A percentile compares a stretch with the other conserved stretches of the same genome.
These are phyloP conservation scores for Bellardia bayeri DNA, from an alignment of 2,888 invertebrate genomes.

Conservation along the genomic window DNA sequence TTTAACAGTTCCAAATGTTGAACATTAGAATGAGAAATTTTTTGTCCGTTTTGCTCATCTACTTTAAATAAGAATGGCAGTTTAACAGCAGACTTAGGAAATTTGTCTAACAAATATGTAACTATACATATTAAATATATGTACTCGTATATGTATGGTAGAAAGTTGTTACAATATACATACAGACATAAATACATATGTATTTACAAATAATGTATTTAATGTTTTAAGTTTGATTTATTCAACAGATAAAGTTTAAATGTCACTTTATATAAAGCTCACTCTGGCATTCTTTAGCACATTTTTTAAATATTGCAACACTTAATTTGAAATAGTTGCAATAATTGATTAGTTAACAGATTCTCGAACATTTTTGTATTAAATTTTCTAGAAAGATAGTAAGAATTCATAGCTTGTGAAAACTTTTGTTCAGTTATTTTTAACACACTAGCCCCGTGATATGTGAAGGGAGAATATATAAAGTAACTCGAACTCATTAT, in stretches of 20 bases:
- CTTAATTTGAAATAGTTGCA: constrained; percentile 5
- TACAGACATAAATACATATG: neutral
- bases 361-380: no score
- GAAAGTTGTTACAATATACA: neutral
- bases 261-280: constrained; percentile 13
- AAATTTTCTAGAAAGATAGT: no score
- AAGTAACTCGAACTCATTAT: no score
- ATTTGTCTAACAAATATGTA: neutral
- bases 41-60: neutral
- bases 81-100: neutral
- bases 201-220: neutral
- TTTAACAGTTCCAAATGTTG: constrained; percentile 23
- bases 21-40: constrained; percentile 8
- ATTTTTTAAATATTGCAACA: neutral
- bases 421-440: no score
- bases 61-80: constrained; percentile 8
- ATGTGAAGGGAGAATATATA: no score
- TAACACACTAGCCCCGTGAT: no score
- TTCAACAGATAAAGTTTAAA: neutral
- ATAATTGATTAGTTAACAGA: neutral
- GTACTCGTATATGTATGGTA: neutral
- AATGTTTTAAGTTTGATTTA: constrained; percentile 11
- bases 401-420: no score
- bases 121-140: no score
- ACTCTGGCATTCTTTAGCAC: neutral